phyloP scores from a whole-genome alignment of 2,797 vertebrate species.

The Notolepis coatsorum region DNA sequence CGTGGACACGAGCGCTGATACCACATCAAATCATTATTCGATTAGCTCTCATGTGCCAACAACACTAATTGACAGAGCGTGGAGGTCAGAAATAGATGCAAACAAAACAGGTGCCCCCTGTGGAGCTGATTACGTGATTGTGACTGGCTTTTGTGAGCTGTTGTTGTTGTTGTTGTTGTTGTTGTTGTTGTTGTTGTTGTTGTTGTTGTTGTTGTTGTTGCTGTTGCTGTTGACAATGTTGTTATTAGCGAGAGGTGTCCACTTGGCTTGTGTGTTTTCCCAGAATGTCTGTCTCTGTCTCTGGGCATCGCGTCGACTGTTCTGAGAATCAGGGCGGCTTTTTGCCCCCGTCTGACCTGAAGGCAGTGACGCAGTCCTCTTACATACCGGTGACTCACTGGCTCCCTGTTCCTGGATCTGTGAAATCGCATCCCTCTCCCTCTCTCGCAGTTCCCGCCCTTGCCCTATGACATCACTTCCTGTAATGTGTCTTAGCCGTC shows the following conservation, averaged over 20 bases:
- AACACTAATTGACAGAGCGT: conserved; percentile 1
- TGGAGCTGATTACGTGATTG: conserved; percentile 48
- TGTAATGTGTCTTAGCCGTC: conserved; percentile 36
- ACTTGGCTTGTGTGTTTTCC: conserved; percentile 48
- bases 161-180: conserved; percentile 18
- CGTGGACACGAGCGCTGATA: neutral
- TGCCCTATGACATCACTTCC: conserved; percentile 28
- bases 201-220: conserved; percentile 47
- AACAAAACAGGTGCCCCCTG: conserved; percentile 1
- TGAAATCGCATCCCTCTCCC: conserved; percentile 56
- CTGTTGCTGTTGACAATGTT: conserved; percentile 13
- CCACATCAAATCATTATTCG: neutral
- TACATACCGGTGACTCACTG: conserved; percentile 64
- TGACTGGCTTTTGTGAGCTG: conserved; percentile 46
- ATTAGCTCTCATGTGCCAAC: conserved; percentile 9
- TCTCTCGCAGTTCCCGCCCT: conserved; percentile 9
- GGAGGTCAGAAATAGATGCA: conserved; percentile 21
- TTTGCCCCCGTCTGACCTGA: conserved; percentile 63
- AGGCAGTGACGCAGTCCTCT: conserved; percentile 65
- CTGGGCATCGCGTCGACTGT: conserved; percentile 23
- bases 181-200: conserved; percentile 25
- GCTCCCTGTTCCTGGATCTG: conserved; percentile 62
- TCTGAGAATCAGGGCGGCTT: conserved; percentile 51
- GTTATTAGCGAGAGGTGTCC: conserved; percentile 46
- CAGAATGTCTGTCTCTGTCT: conserved; percentile 53